Evolutionary conservation across 2,797 vertebrate genomes (phyloP).

Genomic region (Lepilemur septentrionalis): DNA sequence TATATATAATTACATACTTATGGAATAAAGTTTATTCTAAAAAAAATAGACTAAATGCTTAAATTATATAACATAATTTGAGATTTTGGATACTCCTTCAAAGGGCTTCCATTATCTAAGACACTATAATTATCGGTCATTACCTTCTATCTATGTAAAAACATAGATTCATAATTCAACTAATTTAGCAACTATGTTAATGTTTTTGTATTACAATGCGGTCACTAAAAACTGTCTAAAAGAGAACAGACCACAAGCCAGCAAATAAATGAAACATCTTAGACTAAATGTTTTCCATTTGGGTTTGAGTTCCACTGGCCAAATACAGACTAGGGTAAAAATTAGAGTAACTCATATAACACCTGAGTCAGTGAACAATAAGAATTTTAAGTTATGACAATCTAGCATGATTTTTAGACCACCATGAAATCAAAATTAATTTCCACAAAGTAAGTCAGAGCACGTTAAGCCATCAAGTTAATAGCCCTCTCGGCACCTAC

Average conservation of each 20-base stretch:
- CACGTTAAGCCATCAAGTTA: not conserved
- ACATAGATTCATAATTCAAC: not conserved
- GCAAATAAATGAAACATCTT: not conserved
- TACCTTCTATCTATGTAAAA: not conserved
- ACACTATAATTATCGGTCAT: not conserved
- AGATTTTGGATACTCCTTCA: not conserved
- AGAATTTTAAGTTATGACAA: not conserved
- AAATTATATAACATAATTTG: not conserved
- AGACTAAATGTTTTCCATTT: not conserved
- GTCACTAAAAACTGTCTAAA: not conserved
- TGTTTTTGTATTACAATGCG: not conserved
- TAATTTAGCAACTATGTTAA: conserved; percentile 3
- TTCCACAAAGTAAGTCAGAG: not conserved
- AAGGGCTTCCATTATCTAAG: not conserved
- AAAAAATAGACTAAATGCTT: not conserved
- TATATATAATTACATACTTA: not conserved
- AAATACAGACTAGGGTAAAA: not conserved
- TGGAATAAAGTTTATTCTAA: not conserved
- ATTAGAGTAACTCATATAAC: not conserved
- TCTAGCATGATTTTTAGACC: not conserved
- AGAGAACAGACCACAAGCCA: not conserved
- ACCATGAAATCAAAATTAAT: not conserved
- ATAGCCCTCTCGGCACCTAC: not conserved
- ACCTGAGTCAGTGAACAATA: not conserved
- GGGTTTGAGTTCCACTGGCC: not conserved